Percentiles rank a stretch among this genome's conserved stretches.
phyloP scores from a whole-genome alignment of 2,797 vertebrate species.

The Kryptolebias ocellatus region DNA sequence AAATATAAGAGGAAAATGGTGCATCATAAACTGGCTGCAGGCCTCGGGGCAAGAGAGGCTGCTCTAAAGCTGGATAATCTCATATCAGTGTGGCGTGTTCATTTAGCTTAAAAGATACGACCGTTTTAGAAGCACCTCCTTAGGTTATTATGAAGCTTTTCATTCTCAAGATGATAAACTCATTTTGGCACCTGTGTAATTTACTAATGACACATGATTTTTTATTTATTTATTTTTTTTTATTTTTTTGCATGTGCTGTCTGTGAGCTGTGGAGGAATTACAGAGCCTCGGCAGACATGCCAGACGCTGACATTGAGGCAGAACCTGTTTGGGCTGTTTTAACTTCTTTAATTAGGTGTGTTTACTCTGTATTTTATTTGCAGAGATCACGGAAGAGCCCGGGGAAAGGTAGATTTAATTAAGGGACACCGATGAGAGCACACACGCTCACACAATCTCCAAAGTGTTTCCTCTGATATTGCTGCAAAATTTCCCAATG shows the following conservation, averaged over 20 bases:
- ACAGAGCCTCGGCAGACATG: conserved; percentile 57
- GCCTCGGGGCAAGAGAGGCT: conserved; percentile 77
- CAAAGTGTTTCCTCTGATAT: conserved; percentile 80
- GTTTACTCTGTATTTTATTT: conserved; percentile 80
- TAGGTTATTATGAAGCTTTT: conserved; percentile 86
- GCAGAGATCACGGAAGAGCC: conserved; percentile 78
- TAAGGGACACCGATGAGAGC: conserved; percentile 85
- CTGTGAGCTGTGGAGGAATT: conserved; percentile 64
- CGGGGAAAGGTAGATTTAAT: conserved; percentile 84
- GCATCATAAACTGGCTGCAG: conserved; percentile 81
- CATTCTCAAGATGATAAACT: conserved; percentile 85
- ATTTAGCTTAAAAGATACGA: conserved; percentile 86
- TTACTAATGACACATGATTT: conserved; percentile 86
- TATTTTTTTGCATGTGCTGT: conserved; percentile 64
- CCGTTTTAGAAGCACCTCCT: conserved; percentile 85
- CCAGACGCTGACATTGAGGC: conserved; percentile 63
- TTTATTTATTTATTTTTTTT: not conserved
- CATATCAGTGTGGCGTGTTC: conserved; percentile 85
- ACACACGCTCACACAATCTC: conserved; percentile 74
- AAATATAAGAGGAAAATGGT: conserved; percentile 80
- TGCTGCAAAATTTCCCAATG: conserved; percentile 78
- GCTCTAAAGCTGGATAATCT: conserved; percentile 84
- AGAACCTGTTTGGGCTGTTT: conserved; percentile 68
- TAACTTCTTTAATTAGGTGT: conserved; percentile 83
- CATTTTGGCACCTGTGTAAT: conserved; percentile 88